Base-by-base conservation (phyloP, 2,888 invertebrate genomes). In the Loripinus fragilis region DNA sequence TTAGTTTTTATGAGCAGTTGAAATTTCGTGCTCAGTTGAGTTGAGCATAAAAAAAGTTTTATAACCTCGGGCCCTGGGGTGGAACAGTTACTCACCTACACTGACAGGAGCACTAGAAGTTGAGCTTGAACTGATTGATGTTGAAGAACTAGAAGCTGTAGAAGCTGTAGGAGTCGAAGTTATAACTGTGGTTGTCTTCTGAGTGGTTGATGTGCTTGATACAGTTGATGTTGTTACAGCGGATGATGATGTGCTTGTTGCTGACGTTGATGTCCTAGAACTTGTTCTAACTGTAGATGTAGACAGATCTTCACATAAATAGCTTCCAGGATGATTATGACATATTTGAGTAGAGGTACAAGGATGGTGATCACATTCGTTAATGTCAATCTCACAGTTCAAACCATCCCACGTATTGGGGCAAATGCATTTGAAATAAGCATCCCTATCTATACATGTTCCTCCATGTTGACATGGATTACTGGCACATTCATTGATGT, bases 401-500 rank as follows among this genome's bases (percentile, higher is more conserved):
- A 23, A 45, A 12, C 72, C 76, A 20, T 76, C 48, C 71, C 72
- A 76, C 5, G 72, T 72, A 17, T 30, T 42, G 3, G 64, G 66
- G 30, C 77, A 77, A 20, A 72, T 30, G 35, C 72, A 77, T 35
- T 42, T 68, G 64, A 42, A 77, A 23, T 38, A 41, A 28, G 42
- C 65, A 23, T 45, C 25, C 48, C 55, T 52, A 64, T 77, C 72
- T 35, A 71, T 35, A 41, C 77, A 77, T 30, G 42, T 68, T 20
- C 60, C 77, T 12, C 69, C 68, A 35, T 77, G 73, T 65, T 41
- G 15, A 52, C 81, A 81, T 20, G 45, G 71, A 15, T 64, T 30
- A 7, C 33, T 38, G 10, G 30, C 15, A 67, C 81, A 81, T 12
- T 81, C 81, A 50, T 81, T 38, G 15, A 60, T 65, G 33, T 81